Base-by-base conservation (phyloP, 2,888 invertebrate genomes). In the Leptopilina drosophilae region DNA sequence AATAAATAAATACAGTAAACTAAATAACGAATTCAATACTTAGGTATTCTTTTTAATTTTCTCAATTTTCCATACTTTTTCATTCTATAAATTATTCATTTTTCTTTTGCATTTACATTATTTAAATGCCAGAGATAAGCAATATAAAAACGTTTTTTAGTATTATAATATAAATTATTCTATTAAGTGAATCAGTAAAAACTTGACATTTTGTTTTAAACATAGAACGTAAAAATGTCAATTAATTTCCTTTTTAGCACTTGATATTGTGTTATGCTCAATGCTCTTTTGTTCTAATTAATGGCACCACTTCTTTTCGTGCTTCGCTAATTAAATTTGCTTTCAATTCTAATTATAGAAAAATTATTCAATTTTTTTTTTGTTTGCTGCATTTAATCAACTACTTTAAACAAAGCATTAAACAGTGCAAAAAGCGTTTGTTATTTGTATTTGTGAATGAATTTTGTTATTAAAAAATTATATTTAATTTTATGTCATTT, bases 301-400 rank as follows among this genome's bases (percentile, higher is more conserved):
- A 56, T 53, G 14, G 53, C 53, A 26, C 6, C 53, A 53, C 12
- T 69, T 69, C 69, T 53, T 69, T 33, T 33, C 26, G 26, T 69
- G 26, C 26, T 14, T 53, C 8, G 26, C 53, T 69, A 69, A 69
- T 69, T 69, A 69, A 49, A 14, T 56, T 53, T 26, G 26, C 69
- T 42, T 46, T 49, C 8, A 69, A 11, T 69, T 53, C 14, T 33
- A 26, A n/a, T 33, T 0, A n/a, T 42, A 42, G 42, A 73, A 73
- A 33, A 56, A 73, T 56, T 56, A 73, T 73, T 33, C 73, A 56
- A 8, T 56, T 73, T 42, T 42, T 42, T 42, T 33, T 0, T 5
- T 33, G 33, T 33, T 33, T 5, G 33, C 42, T 5, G 33, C 42
- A 26, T 69, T 33, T 14, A n/a, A 53, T 33, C 33, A n/a, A 56